Evolutionary conservation across 2,113 vertebrate genomes (phyloP).

Genomic region (Myrmecobius fasciatus): DNA sequence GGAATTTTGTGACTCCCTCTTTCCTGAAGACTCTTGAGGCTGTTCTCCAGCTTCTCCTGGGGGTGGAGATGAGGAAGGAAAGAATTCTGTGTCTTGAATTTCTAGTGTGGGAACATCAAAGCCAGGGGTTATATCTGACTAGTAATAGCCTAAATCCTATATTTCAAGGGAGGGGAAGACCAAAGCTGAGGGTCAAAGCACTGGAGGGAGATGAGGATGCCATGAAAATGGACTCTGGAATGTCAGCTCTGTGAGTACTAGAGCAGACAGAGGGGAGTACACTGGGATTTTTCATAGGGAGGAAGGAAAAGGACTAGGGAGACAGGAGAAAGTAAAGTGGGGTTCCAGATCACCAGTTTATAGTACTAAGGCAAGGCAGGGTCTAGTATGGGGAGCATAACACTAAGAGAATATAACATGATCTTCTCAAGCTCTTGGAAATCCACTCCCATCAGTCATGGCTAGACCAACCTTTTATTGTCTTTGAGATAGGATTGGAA

Average conservation of each 20-base stretch:
- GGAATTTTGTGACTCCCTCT: neutral
- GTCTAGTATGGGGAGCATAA: neutral
- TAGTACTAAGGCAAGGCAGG: neutral
- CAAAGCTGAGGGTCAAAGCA: neutral
- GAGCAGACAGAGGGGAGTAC: neutral
- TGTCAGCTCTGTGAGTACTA: neutral
- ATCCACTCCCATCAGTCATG: neutral
- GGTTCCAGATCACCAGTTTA: neutral
- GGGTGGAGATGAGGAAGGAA: neutral
- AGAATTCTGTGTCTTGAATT: neutral
- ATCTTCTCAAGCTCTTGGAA: neutral
- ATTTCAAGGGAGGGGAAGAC: neutral
- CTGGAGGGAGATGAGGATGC: neutral
- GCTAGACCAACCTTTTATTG: neutral
- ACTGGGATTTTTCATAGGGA: neutral
- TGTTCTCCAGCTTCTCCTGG: neutral
- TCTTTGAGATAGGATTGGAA: neutral
- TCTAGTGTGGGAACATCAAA: neutral
- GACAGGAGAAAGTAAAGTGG: neutral
- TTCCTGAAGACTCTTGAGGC: neutral
- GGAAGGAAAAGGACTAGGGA: neutral
- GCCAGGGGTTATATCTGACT: neutral
- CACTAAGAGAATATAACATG: neutral
- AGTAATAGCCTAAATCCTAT: neutral
- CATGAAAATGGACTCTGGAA: neutral